Evolutionary conservation across 2,797 vertebrate species (phyloP), one percentile per base, ranked within the genome.

Genomic region (Danio albolineatus): DNA sequence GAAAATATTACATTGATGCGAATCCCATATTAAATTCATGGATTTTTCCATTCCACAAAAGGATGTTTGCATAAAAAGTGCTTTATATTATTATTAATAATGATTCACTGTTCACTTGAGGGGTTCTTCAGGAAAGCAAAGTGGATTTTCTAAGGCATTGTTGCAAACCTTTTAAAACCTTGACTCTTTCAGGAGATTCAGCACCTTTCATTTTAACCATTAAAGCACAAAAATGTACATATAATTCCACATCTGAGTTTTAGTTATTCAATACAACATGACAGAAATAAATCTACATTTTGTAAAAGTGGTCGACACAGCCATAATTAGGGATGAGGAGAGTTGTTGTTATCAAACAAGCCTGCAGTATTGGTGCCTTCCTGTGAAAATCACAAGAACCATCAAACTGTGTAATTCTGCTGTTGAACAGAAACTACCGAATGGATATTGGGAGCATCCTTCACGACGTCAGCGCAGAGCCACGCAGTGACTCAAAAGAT

Each of bases 201-300:
- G 10, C 56, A 60, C n/a, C 10, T 14, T 51, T 62, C 28, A 2
- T 49, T 61, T 72, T 10, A 62, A 38, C 12, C 49, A 56, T 57
- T 79, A 44, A 44, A 72, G 12, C 16, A 7, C 7, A 14, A 51
- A 43, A 53, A 79, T 79, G 56, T 65, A 64, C 49, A 79, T 73
- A 16, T 73, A 79, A 79, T 73, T 73, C 57, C 60, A 57, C 78
- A 64, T 49, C 73, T 64, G 54, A 65, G 21, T 60, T 73, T 79
- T 56, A 41, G 49, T 75, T 36, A 66, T 54, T 56, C 41, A 13
- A 72, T 16, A 16, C 28, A 54, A 13, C 10, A 16, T 49, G 16
- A 54, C 39, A 19, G 28, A 53, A 79, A 71, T 13, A 65, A 79
- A 56, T 54, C 39, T 16, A 19, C 48, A 56, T 73, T 44, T 56